Conservation (phyloP, 2,113 vertebrate genomes). For the Pandion haliaetus region DNA sequence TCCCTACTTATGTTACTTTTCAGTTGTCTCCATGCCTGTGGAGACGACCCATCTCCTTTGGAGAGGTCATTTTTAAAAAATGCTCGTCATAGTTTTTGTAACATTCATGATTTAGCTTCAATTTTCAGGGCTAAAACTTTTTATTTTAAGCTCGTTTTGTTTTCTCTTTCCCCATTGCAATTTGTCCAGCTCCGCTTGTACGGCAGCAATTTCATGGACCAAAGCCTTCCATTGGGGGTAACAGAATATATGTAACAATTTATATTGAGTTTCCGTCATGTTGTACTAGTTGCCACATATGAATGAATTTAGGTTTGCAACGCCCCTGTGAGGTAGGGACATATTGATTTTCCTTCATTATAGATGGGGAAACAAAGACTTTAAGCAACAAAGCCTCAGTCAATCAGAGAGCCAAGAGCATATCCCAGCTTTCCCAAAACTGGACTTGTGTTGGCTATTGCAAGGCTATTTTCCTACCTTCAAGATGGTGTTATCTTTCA, state of each 20-base stretch:
- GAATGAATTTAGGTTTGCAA: conserved; percentile 22
- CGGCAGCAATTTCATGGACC: conserved; percentile 43
- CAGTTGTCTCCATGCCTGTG: not conserved
- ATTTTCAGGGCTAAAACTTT: not conserved
- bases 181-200: not conserved
- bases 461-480: not conserved
- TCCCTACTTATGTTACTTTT: not conserved
- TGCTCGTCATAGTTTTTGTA: not conserved
- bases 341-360: conserved; percentile 47
- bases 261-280: conserved; percentile 52
- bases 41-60: not conserved
- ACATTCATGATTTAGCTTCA: not conserved
- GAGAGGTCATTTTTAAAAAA: not conserved
- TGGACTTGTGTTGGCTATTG: not conserved
- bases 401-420: not conserved
- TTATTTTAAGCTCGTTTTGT: not conserved
- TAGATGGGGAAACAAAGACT: conserved; percentile 25
- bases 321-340: not conserved
- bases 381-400: conserved; percentile 9
- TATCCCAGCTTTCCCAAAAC: not conserved
- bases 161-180: not conserved
- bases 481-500: not conserved
- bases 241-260: conserved; percentile 46
- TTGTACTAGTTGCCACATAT: not conserved
- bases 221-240: conserved; percentile 30